These are phyloP conservation scores for Acyrthosiphon pisum DNA, from an alignment of 1,140 invertebrate genomes.

Conservation along the genomic window DNA sequence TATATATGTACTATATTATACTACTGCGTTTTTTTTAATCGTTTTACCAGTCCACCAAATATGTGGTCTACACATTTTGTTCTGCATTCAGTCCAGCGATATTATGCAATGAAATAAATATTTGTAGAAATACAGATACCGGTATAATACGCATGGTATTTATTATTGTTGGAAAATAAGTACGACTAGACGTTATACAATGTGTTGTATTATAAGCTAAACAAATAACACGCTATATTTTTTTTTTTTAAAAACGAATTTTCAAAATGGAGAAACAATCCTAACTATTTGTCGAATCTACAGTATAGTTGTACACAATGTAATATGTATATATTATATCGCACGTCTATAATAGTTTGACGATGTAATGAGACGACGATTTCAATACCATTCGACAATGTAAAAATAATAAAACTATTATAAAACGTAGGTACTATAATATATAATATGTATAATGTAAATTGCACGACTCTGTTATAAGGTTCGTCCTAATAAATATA, in stretches of 20 bases:
- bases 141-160: neutral
- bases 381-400: neutral
- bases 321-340: neutral
- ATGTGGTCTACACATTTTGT: neutral
- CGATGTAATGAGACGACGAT: neutral
- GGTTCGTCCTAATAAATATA: neutral
- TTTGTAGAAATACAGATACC: neutral
- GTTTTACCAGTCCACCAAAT: slow-evolving; percentile 7
- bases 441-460: too few species aligned
- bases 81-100: neutral
- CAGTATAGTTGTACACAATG: neutral
- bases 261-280: neutral
- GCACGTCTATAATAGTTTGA: neutral
- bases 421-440: too few species aligned
- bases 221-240: neutral
- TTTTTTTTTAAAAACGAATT: neutral
- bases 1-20: neutral
- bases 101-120: slow-evolving; percentile 19
- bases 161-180: neutral
- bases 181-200: neutral
- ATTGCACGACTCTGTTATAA: neutral
- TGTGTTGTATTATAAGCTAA: neutral
- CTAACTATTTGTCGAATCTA: neutral
- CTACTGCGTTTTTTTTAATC: neutral
- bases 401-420: neutral